Base-by-base conservation (phyloP, 1,140 invertebrate species). In the Sipha flava region DNA sequence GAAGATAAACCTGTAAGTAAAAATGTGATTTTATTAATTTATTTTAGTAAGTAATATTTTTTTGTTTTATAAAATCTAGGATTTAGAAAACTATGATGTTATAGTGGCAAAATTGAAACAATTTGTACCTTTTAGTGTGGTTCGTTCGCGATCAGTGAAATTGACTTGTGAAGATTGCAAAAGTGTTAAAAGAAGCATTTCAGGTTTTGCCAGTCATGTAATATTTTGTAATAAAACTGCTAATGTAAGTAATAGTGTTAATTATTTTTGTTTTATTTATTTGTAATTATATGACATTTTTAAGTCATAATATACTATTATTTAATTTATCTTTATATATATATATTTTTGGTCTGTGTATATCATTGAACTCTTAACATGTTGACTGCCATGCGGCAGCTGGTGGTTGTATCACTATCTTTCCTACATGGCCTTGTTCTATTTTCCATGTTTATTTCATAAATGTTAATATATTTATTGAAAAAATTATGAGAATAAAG, bases 181-280 rank as follows among this genome's bases (percentile, higher is more conserved):
- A 2, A 72, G 70, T 40, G 79, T 79, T 4, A 89, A 89, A 81
- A 87, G 86, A 2, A 91, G 90, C 45, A 86, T 85, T 0, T 70
- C 86, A 9, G 91, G 91, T 21, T 91, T 89, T 82, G 85, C 89
- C 54, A 90, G 90, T 0, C 91, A 92, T 83, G 84, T 89, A 34
- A 84, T 87, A 34, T 86, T 88, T 80, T 92, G 91, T 83, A 87
- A 88, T 34, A 90, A 89, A 85, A 84, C 86, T 4, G 86, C 87
- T 26, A 85, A 88, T 83, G 89, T 89, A 84, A 82, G 80, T 82
- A 75, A 75, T 79, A 73, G 79, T 70, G 57, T 77, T 81, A 59
- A 49, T 70, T 80, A 70, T 75, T 31, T 43, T 80, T 21, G 18
- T 47, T 59, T 79, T 59, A 49, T 77, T 40, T 40, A 40, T 4